Base-by-base conservation (phyloP, 2,113 vertebrate genomes). In the Hippocampus barbouri region DNA sequence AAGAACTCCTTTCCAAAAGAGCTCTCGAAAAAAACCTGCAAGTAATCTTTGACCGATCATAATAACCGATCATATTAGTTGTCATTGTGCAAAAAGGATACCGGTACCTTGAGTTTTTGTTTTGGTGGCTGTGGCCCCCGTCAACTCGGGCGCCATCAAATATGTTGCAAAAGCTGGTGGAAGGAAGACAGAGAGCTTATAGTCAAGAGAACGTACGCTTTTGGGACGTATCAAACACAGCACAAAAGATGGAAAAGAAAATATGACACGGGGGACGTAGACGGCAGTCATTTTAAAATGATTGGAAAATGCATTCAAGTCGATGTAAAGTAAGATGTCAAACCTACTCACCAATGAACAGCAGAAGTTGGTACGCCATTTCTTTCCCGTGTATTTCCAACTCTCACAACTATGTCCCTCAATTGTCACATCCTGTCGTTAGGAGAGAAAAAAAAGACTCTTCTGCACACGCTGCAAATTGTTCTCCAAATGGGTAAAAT, bases 41-140 rank as follows among this genome's bases (percentile, higher is more conserved):
- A 25, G 27, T 59, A 4, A 30, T 60, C 57, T 30, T 34, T 61
- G 14, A n/a, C n/a, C n/a, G n/a, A n/a, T n/a, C n/a, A n/a, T n/a
- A n/a, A n/a, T n/a, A n/a, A 61, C 23, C 25, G 27, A 59, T 27
- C 30, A 2, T 30, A 30, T 60, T 16, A 18, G 25, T 60, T 61
- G 6, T 25, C 5, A 5, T 61, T 18, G 7, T 61, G 27, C 34
- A 61, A 54, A 56, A 40, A 3, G 43, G 40, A 49, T 94, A 98
- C 97, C 97, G 40, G 45, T 94, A 98, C 97, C 97, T 96, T 92
- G 90, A 89, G 91, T 84, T 92, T 94, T 97, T 89, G 93, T 96
- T 84, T 94, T 93, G 30, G 80, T 81, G 4, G 80, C 51, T 64
- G 81, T 75, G 18, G 95, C 92, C 80, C 90, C 94, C 87, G 93